These are phyloP conservation scores for Albula glossodonta DNA, from an alignment of 2,113 vertebrate genomes.

Conservation along the genomic window DNA sequence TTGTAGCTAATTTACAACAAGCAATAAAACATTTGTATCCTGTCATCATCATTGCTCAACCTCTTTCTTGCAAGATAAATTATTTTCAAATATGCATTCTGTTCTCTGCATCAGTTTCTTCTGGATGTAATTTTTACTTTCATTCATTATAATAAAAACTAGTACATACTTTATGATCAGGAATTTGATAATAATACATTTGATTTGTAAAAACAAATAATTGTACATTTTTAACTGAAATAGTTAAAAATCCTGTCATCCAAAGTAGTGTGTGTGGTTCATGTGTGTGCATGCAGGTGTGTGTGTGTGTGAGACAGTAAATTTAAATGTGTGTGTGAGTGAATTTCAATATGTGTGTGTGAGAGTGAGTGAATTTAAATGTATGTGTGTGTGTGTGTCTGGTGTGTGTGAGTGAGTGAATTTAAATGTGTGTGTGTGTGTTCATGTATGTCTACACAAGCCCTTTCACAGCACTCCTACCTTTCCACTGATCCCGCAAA, in stretches of 20 bases:
- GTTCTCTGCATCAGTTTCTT: slow-evolving; percentile 24
- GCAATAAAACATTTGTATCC: slow-evolving; percentile 25
- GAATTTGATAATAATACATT: slow-evolving; percentile 14
- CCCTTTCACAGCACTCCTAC: background rate
- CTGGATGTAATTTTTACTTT: slow-evolving; percentile 18
- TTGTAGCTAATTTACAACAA: slow-evolving; percentile 49
- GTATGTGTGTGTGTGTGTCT: background rate
- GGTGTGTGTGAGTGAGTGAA: slow-evolving; percentile 8
- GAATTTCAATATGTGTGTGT: background rate
- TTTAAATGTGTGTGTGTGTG: background rate
- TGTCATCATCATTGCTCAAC: slow-evolving; percentile 28
- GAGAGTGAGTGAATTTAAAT: background rate
- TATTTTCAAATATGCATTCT: slow-evolving; percentile 28
- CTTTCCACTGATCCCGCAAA: background rate
- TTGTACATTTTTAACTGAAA: slow-evolving; percentile 14
- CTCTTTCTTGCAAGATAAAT: slow-evolving; percentile 29
- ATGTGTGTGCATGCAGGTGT: background rate
- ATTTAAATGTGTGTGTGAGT: background rate
- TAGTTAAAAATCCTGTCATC: background rate
- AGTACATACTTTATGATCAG: slow-evolving; percentile 28
- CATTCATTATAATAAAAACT: slow-evolving; percentile 36
- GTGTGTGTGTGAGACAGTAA: background rate
- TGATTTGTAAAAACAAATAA: slow-evolving; percentile 21
- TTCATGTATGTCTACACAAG: background rate
- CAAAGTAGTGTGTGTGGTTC: background rate